Evolutionary conservation across 2,113 vertebrate species (phyloP).

Genomic region (Sinocyclocheilus anshuiensis): DNA sequence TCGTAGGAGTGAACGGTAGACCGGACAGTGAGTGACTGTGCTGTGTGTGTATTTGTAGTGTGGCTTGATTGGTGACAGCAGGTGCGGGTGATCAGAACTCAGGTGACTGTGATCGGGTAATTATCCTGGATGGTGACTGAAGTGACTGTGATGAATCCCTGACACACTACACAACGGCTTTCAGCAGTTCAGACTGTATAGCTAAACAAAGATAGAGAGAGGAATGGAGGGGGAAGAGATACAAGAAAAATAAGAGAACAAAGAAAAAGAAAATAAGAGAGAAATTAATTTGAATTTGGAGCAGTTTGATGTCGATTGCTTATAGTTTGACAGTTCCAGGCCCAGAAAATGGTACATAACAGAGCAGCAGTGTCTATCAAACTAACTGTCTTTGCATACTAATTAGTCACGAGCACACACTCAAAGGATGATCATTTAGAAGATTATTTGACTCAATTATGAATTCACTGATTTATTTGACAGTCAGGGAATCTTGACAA

Average conservation of each 20-base stretch:
- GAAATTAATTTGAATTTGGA: constrained; percentile 17
- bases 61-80: no score
- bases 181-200: not conserved
- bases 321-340: constrained; percentile 14
- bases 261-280: constrained; percentile 6
- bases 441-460: constrained; percentile 2
- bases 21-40: no score
- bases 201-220: not conserved
- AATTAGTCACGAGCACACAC: not conserved
- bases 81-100: no score
- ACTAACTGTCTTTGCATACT: constrained; percentile 14
- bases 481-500: not conserved
- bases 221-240: not conserved
- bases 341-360: constrained; percentile 19
- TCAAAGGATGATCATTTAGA: not conserved
- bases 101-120: no score
- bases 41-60: no score
- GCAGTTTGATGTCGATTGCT: not conserved
- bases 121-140: no score
- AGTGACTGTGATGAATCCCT: no score
- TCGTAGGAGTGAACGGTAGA: no score
- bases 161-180: not conserved
- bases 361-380: constrained; percentile 8
- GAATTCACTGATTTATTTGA: not conserved
- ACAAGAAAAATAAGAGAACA: not conserved